These are phyloP conservation scores for Priocnemis perturbator DNA, from an alignment of 2,888 invertebrate genomes.

Conservation along the genomic window DNA sequence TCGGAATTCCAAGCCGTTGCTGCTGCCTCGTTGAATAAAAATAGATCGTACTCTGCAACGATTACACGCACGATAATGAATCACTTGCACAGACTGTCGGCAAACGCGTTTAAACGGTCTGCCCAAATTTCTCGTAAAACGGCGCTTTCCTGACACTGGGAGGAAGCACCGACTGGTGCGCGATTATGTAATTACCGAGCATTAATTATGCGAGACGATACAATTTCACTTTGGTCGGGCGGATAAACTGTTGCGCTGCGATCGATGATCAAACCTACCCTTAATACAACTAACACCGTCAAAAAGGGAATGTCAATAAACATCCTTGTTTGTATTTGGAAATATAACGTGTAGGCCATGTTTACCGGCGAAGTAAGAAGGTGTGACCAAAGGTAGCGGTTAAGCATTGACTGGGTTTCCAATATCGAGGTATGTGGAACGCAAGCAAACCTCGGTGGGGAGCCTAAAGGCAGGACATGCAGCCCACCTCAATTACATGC, in stretches of 20 bases:
- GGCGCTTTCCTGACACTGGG: too few species aligned
- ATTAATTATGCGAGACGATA: too few species aligned
- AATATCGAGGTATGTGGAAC: slow-evolving; percentile 49
- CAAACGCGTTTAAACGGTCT: too few species aligned
- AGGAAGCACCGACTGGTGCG: too few species aligned
- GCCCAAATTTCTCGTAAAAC: too few species aligned
- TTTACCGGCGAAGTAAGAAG: slow-evolving; percentile 1
- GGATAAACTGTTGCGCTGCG: not conserved
- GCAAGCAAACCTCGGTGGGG: slow-evolving; percentile 38
- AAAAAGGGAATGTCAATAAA: too few species aligned
- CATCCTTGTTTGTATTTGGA: too few species aligned
- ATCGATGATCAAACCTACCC: not conserved
- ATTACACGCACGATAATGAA: too few species aligned
- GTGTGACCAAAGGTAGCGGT: slow-evolving; percentile 14
- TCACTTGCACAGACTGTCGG: too few species aligned
- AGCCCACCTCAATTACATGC: slow-evolving; percentile 60
- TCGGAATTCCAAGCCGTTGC: too few species aligned
- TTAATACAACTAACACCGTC: too few species aligned
- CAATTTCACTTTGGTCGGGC: not conserved
- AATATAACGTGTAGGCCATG: not conserved
- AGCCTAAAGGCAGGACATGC: slow-evolving; percentile 42
- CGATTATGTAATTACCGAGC: too few species aligned
- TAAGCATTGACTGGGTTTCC: slow-evolving; percentile 27
- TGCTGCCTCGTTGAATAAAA: not conserved
- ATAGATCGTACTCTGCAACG: not conserved